Base-by-base conservation (phyloP, 2,113 vertebrate species). In the Pelodiscus sinensis region DNA sequence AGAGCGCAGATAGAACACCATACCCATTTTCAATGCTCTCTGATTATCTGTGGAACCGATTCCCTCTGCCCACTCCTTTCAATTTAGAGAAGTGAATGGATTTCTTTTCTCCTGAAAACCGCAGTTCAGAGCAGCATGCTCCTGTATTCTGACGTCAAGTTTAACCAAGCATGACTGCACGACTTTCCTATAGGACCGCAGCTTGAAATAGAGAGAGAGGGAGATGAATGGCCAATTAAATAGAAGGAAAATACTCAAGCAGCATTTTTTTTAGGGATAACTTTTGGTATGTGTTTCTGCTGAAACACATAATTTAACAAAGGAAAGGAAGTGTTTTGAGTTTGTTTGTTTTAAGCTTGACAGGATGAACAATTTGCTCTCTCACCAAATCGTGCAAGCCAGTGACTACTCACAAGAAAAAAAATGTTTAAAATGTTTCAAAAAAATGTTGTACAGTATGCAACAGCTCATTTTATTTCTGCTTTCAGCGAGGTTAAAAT, bases 381-480 rank as follows among this genome's bases (percentile, higher is more conserved):
- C 92, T 96, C 95, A 95, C 91, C 95, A 95, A 97, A 96, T 96
- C 93, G 94, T 93, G 95, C 95, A 92, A 94, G 90, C 95, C 94
- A 92, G 91, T 21, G 56, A 44, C 91, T 93, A 86, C 85, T 93
- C 82, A 85, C 84, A 90, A 84, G 78, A 75, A 88, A 92, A 92
- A 93, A 91, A 88, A 93, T 51, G 0, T 92, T 92, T 79, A 79
- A 86, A 38, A 54, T 95, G 95, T 96, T 96, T 84, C 44, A 44
- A 44, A 44, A 44, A 44, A 44, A 44, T 44, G 44, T 44, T 90
- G 93, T 82, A 91, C 81, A 88, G 71, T 94, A 90, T 93, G 89
- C 92, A 90, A 94, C 95, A 97, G 92, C 84, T 97, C 95, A 88
- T 96, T 97, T 97, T 93, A 97, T 93, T 97, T 97, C 92, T 96